Base-by-base conservation (phyloP, 2,797 vertebrate genomes). In the Spinus pinus region DNA sequence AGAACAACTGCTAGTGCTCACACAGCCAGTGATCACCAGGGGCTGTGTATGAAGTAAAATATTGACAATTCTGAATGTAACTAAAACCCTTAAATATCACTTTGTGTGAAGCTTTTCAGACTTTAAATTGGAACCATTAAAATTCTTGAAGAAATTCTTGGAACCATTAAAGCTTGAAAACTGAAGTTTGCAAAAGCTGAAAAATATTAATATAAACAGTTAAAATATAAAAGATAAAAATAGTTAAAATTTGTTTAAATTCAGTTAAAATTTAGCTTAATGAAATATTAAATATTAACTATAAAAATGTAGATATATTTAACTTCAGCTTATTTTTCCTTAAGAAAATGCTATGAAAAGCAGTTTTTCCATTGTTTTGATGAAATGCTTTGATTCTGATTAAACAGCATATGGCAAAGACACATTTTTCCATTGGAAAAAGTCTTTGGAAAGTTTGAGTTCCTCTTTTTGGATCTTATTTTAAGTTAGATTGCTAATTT, bases 351-450 rank as follows among this genome's bases (percentile, higher is more conserved):
- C 33, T 60, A 44, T 74, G 39, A 69, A 75, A 87, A 62, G 1
- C 2, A 37, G 3, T 78, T 35, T 95, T 91, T 86, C 66, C 62
- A 70, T 73, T 89, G 56, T 91, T 95, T 57, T 75, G 70, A 58
- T 90, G 28, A 86, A 88, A 49, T 42, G 8, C 33, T 82, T 88
- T 92, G 71, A 80, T 87, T 82, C 60, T 56, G 33, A 62, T 82
- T 91, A 51, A 90, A 80, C 4, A 41, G 42, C 35, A n/a, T 23
- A 58, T 37, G 69, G 61, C 39, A 81, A 74, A 86, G 47, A 17
- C 50, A 64, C 31, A 73, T 75, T 88, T 93, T 94, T 91, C 71
- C 78, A 56, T 56, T 86, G 64, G 81, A 93, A 94, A 81, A 84
- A 30, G 50, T 56, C 37, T 37, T 60, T 71, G 69, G 72, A 94